Conservation (phyloP, 2,888 invertebrate species). For the Latheticus oryzae region DNA sequence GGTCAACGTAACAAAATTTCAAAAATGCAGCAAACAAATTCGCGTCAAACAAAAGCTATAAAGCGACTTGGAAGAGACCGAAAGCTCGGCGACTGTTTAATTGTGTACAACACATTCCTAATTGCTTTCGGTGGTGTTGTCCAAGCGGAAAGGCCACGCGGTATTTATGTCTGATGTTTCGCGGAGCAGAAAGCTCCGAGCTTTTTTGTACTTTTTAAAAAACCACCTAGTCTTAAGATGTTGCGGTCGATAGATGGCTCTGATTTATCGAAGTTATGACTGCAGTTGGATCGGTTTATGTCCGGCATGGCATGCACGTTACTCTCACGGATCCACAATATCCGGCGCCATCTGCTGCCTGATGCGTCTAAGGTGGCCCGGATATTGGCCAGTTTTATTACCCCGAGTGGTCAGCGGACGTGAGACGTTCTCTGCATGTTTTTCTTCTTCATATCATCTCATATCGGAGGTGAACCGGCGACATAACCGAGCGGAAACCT, state of each 20-base stretch:
- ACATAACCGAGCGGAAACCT: constrained; percentile 61
- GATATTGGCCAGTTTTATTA: constrained; percentile 67
- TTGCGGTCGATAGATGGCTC: too few relatives aligned
- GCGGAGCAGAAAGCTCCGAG: too few relatives aligned
- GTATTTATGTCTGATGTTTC: too few relatives aligned
- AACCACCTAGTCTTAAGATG: too few relatives aligned
- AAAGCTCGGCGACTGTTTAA: constrained; percentile 57
- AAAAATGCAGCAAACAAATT: constrained; percentile 38
- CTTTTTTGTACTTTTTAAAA: too few relatives aligned
- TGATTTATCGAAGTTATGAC: constrained; percentile 41
- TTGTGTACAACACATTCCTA: constrained; percentile 66
- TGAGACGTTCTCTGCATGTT: constrained; percentile 57
- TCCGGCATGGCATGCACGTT: constrained; percentile 53
- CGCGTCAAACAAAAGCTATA: too few relatives aligned
- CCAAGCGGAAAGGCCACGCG: constrained; percentile 55
- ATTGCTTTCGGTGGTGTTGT: constrained; percentile 64
- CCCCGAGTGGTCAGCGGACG: constrained; percentile 63
- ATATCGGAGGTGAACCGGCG: constrained; percentile 59
- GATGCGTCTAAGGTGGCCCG: constrained; percentile 59
- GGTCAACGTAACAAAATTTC: constrained; percentile 36
- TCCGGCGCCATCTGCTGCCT: constrained; percentile 61
- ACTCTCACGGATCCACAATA: constrained; percentile 56
- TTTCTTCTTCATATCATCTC: constrained; percentile 55
- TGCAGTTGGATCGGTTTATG: constrained; percentile 55
- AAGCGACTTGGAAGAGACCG: too few relatives aligned